Evolutionary conservation across 2,797 vertebrate species (phyloP).

Genomic region (Tinamus major): DNA sequence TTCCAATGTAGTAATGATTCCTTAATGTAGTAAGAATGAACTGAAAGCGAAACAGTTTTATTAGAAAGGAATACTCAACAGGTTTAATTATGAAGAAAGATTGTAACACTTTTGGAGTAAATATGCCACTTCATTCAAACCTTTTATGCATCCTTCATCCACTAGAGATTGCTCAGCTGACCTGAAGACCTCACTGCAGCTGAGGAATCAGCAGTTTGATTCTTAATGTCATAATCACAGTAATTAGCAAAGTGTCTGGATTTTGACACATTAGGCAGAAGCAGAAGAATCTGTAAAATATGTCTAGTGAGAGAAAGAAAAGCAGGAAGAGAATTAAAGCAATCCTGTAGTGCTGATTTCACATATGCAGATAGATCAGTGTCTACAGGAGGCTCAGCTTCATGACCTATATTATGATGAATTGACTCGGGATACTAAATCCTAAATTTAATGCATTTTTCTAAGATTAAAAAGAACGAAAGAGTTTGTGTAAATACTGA

Average conservation of each 20-base stretch:
- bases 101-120: constrained; percentile 42
- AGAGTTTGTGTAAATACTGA: not conserved
- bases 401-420: not conserved
- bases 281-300: not conserved
- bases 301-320: not conserved
- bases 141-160: constrained; percentile 29
- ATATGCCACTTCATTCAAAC: constrained; percentile 51
- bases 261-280: constrained; percentile 20
- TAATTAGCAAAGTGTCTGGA: constrained; percentile 37
- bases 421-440: not conserved
- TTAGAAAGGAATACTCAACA: constrained; percentile 37
- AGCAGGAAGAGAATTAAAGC: not conserved
- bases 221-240: constrained; percentile 47
- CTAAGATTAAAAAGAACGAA: not conserved
- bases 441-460: not conserved
- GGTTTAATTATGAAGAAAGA: constrained; percentile 73
- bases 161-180: constrained; percentile 13
- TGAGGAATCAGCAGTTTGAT: constrained; percentile 49
- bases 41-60: constrained; percentile 35
- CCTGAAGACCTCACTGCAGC: not conserved
- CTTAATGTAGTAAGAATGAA: constrained; percentile 14
- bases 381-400: not conserved
- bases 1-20: not conserved
- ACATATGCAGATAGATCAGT: not conserved
- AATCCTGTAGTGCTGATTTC: not conserved